phyloP scores from a whole-genome alignment of 2,113 vertebrate genomes.

The Bubo bubo region DNA sequence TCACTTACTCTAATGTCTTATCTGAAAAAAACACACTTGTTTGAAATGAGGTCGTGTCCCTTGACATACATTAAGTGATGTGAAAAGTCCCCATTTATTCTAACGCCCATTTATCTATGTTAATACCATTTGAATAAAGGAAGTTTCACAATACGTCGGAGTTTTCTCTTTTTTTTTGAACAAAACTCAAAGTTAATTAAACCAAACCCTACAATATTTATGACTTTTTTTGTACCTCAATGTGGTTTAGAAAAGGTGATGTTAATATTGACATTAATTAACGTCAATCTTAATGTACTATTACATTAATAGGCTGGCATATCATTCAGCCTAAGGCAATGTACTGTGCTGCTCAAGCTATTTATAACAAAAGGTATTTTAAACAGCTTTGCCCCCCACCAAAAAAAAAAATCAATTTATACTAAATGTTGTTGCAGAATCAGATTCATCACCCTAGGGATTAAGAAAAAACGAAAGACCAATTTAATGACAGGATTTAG shows the following conservation, averaged over 20 bases:
- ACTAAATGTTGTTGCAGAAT: conserved; percentile 76
- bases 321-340: conserved; percentile 60
- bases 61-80: conserved; percentile 21
- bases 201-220: conserved; percentile 58
- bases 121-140: conserved; percentile 23
- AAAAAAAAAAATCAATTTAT: conserved; percentile 67
- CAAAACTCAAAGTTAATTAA: conserved; percentile 63
- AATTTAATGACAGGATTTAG: conserved; percentile 82
- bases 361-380: conserved; percentile 72
- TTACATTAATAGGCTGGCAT: conserved; percentile 66
- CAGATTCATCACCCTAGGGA: conserved; percentile 77
- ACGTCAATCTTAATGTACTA: conserved; percentile 70
- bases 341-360: conserved; percentile 64
- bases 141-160: conserved; percentile 4
- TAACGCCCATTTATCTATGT: neutral
- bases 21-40: neutral
- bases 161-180: neutral
- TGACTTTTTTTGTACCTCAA: conserved; percentile 24
- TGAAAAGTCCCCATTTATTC: conserved; percentile 13
- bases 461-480: conserved; percentile 79
- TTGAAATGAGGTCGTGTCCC: conserved; percentile 50
- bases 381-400: conserved; percentile 55
- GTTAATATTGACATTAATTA: conserved; percentile 73
- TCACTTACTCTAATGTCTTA: conserved; percentile 17
- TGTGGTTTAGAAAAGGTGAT: conserved; percentile 63